Conservation (phyloP, 2,797 vertebrate genomes). For the Centropyge bicolor region DNA sequence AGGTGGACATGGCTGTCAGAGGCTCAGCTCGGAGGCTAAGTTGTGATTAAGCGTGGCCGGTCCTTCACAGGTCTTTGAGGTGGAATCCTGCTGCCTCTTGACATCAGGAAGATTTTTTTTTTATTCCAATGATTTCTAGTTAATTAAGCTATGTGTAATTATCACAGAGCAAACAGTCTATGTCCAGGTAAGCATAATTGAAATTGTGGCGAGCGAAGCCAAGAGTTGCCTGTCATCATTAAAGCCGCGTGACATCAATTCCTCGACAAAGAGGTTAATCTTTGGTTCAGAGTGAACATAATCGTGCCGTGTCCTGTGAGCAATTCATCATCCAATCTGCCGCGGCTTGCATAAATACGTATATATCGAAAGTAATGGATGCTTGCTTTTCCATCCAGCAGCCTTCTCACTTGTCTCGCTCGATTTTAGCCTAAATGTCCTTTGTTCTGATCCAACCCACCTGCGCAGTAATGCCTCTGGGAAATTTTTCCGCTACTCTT, state of each 20-base stretch:
- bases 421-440: slow-evolving; percentile 37
- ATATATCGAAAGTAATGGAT: slow-evolving; percentile 31
- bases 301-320: slow-evolving; percentile 26
- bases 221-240: slow-evolving; percentile 30
- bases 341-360: slow-evolving; percentile 38
- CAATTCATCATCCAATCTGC: slow-evolving; percentile 41
- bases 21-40: slow-evolving; percentile 36
- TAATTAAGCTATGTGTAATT: slow-evolving; percentile 39
- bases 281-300: slow-evolving; percentile 41
- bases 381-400: slow-evolving; percentile 12
- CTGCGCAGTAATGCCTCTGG: slow-evolving; percentile 47
- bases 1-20: slow-evolving; percentile 51
- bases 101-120: slow-evolving; percentile 17
- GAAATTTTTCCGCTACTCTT: slow-evolving; percentile 55
- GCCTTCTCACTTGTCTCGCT: slow-evolving; percentile 30
- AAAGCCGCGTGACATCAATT: slow-evolving; percentile 26
- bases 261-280: slow-evolving; percentile 44
- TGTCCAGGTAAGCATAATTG: slow-evolving; percentile 40
- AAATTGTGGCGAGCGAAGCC: slow-evolving; percentile 16
- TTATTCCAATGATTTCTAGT: slow-evolving; percentile 23
- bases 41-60: slow-evolving; percentile 39
- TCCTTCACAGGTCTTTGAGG: slow-evolving; percentile 2
- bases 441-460: slow-evolving; percentile 61
- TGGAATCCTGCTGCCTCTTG: slow-evolving; percentile 1
- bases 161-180: slow-evolving; percentile 23